phyloP scores from a whole-genome alignment of 2,888 invertebrate species.

The Scaeva pyrastri region DNA sequence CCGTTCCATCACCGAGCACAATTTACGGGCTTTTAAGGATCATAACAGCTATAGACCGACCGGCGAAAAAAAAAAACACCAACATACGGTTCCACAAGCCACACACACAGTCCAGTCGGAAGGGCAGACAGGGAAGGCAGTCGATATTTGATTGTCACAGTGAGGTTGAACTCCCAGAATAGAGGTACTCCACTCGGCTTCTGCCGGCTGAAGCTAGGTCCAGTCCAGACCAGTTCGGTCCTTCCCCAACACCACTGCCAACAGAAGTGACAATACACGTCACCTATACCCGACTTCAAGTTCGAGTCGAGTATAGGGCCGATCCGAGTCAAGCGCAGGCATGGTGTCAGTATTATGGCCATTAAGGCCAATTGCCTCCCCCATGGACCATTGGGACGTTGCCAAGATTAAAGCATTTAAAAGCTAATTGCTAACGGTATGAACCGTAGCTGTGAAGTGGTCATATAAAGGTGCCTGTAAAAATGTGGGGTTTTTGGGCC shows the following conservation, averaged over 20 bases:
- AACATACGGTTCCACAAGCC: background rate
- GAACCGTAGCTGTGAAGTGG: constrained; percentile 67
- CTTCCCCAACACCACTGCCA: constrained; percentile 11
- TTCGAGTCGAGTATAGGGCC: background rate
- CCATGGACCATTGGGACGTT: constrained; percentile 56
- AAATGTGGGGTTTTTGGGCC: constrained; percentile 35
- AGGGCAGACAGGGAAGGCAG: background rate
- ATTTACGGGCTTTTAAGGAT: constrained; percentile 64
- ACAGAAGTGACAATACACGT: constrained; percentile 44
- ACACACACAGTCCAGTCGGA: constrained; percentile 6
- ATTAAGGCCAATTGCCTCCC: constrained; percentile 68
- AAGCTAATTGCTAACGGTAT: constrained; percentile 73
- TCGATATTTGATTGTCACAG: constrained; percentile 41
- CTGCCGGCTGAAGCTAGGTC: background rate
- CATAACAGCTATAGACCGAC: constrained; percentile 59
- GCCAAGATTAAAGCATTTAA: constrained; percentile 74
- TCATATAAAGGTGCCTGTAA: constrained; percentile 69
- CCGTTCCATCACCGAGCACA: constrained; percentile 34
- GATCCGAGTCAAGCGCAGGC: constrained; percentile 1
- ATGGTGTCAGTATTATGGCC: constrained; percentile 56
- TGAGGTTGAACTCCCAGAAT: constrained; percentile 12
- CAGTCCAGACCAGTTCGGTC: too few relatives aligned
- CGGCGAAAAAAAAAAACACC: constrained; percentile 9
- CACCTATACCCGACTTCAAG: background rate
- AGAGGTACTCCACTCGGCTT: background rate